Evolutionary conservation across 2,888 invertebrate species (phyloP).

Genomic region (Lysandra coridon): DNA sequence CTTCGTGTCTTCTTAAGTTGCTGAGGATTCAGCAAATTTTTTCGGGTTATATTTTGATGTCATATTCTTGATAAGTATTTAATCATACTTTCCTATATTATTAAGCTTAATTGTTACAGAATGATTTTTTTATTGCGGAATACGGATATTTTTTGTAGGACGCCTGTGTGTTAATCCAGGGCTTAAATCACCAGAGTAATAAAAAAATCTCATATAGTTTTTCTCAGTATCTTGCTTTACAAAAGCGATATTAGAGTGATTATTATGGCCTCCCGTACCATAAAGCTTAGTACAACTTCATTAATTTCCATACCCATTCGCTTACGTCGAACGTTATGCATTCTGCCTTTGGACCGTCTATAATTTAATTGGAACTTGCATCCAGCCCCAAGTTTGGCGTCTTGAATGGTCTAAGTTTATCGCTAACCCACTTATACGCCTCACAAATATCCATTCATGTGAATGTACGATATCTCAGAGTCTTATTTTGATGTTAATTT

Average conservation of each 20-base stretch:
- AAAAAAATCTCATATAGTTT: too few relatives aligned
- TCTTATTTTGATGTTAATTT: background rate
- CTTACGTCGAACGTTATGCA: conserved; percentile 59
- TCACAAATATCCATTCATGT: conserved; percentile 21
- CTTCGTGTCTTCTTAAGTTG: background rate
- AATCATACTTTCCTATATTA: background rate
- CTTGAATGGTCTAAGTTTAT: conserved; percentile 62
- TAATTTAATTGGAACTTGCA: conserved; percentile 70
- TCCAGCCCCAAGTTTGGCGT: conserved; percentile 55
- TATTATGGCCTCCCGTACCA: background rate
- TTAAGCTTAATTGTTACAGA: background rate
- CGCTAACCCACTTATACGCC: conserved; percentile 56
- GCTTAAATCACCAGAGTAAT: too few relatives aligned
- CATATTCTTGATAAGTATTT: background rate
- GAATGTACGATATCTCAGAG: background rate
- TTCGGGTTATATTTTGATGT: background rate
- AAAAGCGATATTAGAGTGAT: background rate
- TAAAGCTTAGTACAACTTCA: conserved; percentile 47
- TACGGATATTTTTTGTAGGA: too few relatives aligned
- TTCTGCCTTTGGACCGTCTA: conserved; percentile 70
- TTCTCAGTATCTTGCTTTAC: too few relatives aligned
- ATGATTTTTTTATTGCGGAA: background rate
- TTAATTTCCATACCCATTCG: conserved; percentile 60
- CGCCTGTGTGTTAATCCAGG: too few relatives aligned
- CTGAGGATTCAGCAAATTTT: background rate